Base-by-base conservation (phyloP, 2,888 invertebrate genomes). In the Crepidodera aurea region DNA sequence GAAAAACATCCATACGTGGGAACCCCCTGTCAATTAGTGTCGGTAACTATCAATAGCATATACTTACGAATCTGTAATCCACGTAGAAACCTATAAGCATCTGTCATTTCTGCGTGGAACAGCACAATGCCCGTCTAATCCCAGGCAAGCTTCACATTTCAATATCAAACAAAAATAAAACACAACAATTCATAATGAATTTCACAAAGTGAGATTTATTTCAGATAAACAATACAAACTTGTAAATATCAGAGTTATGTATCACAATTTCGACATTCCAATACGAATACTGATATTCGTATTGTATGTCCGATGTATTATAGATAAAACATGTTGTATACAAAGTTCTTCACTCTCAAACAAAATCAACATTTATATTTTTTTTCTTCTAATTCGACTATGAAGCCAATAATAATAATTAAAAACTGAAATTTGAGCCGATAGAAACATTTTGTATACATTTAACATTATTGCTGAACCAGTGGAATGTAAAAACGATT, bases 201-300 rank as follows among this genome's bases (percentile, higher is more conserved):
- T 46, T 39, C 39, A 29, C 15, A 37, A 54, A 46, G 42, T 53
- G 60, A 34, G 22, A 50, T 60, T 60, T 60, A 60, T 54, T 59
- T 53, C 37, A 60, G 29, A 19, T 60, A 51, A 61, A 61, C 60
- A 61, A 48, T 61, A 61, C 60, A 55, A 61, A 61, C 60, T 61
- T 56, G 51, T 37, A 56, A 50, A 60, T 61, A 46, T 50, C 42
- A 50, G n/a, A n/a, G 48, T 39, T 40, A 34, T 50, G 56, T 61
- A 61, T 61, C 61, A 61, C 61, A 61, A 48, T 61, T 56, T 55
- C 50, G 51, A 61, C 51, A 50, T 53, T 40, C 22, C 54, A 54
- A 54, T 29, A 54, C 54, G 22, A 40, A 53, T 39, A 39, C n/a
- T 10, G 16, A 15, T 25, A 37, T 37, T 39, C 25, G 29, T 53